Evolutionary conservation across 2,113 vertebrate species (phyloP), one percentile per base, ranked within the genome.

Genomic region (Cnemophilus loriae): DNA sequence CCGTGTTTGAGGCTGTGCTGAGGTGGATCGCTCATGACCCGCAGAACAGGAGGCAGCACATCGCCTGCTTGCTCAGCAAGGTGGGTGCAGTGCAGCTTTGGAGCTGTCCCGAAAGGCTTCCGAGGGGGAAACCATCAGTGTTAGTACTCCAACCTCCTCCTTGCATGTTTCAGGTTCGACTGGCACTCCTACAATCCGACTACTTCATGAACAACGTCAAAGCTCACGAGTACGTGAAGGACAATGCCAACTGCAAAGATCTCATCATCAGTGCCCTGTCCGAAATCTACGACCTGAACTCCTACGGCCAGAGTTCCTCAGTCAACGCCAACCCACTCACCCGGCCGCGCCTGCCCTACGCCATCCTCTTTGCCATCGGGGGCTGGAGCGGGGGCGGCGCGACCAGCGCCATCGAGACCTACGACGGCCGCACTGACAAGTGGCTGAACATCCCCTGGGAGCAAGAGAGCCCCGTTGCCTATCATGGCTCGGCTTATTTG

Each of bases 171-270:
- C 70, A 99, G 98, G 98, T 99, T 49, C 98, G 98, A 47, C 88
- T 98, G 95, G 98, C 97, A 7, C 91, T 98, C 77, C 97, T 98
- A 97, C 95, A 97, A 3, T 71, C 93, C 0, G 97, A 98, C 6
- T 98, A 98, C 87, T 98, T 98, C 87, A 98, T 98, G 97, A 98
- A 97, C 94, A 97, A 98, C 0, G 98, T 99, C 49, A 98, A 98
- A 94, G 96, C 93, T 67, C 98, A 98, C 2, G 91, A 96, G 22
- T 98, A 98, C 1, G 97, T 98, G 83, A 97, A 70, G 94, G 97
- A 98, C 20, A 98, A 97, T 0, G 90, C 96, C 26, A 97, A 98
- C 21, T 98, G 98, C 95, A 98, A 97, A 67, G 92, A 82, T 9
- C 96, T 99, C 81, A 93, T 98, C 84, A 98, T 97, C 27, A 96